Evolutionary conservation across 1,140 invertebrate genomes (phyloP).

Genomic region (Adelges cooleyi): DNA sequence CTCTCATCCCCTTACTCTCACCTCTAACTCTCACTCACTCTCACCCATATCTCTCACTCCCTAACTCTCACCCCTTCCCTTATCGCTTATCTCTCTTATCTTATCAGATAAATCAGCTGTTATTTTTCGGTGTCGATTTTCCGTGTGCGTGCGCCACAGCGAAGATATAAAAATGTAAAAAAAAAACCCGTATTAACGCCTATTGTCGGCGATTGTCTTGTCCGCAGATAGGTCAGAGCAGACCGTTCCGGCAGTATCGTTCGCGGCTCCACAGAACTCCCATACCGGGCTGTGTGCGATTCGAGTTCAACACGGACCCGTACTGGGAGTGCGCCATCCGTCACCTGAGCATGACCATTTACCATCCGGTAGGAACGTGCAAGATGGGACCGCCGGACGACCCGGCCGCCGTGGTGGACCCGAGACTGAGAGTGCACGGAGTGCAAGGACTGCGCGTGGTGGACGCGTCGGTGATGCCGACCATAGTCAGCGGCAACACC

Average conservation of each 20-base stretch:
- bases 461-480: conserved; percentile 82
- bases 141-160: too few species aligned
- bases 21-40: too few species aligned
- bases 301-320: conserved; percentile 57
- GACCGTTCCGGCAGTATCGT: conserved; percentile 63
- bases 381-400: conserved; percentile 74
- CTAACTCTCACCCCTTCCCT: too few species aligned
- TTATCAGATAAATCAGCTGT: too few species aligned
- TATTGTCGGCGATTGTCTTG: background rate
- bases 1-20: too few species aligned
- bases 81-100: too few species aligned
- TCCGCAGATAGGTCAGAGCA: conserved; percentile 45
- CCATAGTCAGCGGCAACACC: conserved; percentile 65
- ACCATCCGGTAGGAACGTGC: conserved; percentile 66
- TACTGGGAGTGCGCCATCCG: conserved; percentile 78
- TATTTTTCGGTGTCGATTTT: too few species aligned
- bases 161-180: too few species aligned
- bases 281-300: conserved; percentile 63
- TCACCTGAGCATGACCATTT: conserved; percentile 76
- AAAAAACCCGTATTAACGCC: too few species aligned
- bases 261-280: conserved; percentile 59
- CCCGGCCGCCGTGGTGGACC: conserved; percentile 66
- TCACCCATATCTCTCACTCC: too few species aligned
- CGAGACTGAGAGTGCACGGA: conserved; percentile 62
- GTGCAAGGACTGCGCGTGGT: conserved; percentile 65